These are phyloP conservation scores for Archocentrus centrarchus DNA, from an alignment of 2,113 vertebrate genomes.

Conservation along the genomic window DNA sequence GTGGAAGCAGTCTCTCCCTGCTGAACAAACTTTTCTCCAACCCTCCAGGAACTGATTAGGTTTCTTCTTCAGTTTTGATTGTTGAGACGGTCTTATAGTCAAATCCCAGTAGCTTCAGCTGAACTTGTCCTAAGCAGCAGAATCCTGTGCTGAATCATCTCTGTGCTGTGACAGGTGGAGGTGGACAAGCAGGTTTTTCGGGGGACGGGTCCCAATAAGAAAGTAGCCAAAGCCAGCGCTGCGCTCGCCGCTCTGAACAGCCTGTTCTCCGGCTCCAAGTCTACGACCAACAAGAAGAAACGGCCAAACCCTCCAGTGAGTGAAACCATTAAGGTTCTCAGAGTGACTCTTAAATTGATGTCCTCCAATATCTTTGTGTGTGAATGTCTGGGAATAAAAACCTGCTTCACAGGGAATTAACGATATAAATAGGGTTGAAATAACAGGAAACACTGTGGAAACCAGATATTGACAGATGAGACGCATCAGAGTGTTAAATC, in stretches of 20 bases:
- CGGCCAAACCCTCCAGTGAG: conserved; percentile 87
- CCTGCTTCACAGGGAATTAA: background rate
- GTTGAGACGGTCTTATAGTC: too few species aligned
- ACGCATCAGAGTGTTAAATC: background rate
- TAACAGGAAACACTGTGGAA: background rate
- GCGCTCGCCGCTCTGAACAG: conserved; percentile 90
- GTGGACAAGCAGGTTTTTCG: conserved; percentile 93
- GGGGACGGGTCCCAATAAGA: conserved; percentile 94
- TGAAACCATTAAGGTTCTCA: background rate
- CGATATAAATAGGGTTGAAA: background rate
- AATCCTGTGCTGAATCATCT: background rate
- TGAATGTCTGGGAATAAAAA: background rate
- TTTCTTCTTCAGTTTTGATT: background rate
- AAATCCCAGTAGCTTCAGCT: background rate
- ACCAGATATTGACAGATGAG: background rate
- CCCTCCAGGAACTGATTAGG: background rate
- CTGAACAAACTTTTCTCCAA: background rate
- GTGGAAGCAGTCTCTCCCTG: too few species aligned
- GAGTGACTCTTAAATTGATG: background rate
- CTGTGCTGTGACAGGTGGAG: conserved; percentile 85
- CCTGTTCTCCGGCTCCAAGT: conserved; percentile 90
- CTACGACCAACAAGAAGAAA: conserved; percentile 90
- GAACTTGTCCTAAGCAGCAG: background rate
- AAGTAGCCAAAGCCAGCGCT: conserved; percentile 93
- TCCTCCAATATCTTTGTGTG: background rate